These are phyloP conservation scores for Ctenomys sociabilis DNA, from an alignment of 2,113 vertebrate species.

Conservation along the genomic window DNA sequence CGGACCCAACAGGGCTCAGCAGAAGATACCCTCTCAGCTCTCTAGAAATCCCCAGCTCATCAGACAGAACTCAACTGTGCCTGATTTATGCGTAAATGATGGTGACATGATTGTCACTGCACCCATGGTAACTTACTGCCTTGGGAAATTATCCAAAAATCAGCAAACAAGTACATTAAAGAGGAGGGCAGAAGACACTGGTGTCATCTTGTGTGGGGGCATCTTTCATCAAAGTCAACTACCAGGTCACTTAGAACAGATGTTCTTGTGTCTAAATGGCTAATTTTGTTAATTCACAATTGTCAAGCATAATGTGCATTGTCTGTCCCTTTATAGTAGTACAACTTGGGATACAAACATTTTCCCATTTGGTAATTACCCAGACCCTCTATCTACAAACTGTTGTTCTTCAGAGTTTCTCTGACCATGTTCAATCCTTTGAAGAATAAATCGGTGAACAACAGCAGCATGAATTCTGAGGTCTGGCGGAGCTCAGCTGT, in stretches of 20 bases:
- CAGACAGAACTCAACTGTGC: slow-evolving; percentile 41
- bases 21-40: background rate
- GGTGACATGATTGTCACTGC: slow-evolving; percentile 61
- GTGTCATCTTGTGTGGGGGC: background rate
- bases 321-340: background rate
- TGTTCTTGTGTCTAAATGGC: background rate
- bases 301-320: background rate
- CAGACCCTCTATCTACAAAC: background rate
- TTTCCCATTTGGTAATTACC: background rate
- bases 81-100: slow-evolving; percentile 59
- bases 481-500: background rate
- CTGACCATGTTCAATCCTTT: background rate
- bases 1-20: background rate
- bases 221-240: slow-evolving; percentile 43
- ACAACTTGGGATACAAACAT: background rate
- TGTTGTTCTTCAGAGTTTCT: background rate
- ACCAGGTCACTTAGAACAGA: slow-evolving; percentile 29
- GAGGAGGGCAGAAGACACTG: background rate
- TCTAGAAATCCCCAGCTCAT: slow-evolving; percentile 29
- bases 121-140: slow-evolving; percentile 37
- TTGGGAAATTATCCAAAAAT: slow-evolving; percentile 62
- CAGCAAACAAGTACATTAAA: slow-evolving; percentile 16
- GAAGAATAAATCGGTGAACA: background rate
- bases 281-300: background rate
- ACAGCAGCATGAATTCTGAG: background rate